Base-by-base conservation (phyloP, 2,888 invertebrate species). In the Aethes cnicana region DNA sequence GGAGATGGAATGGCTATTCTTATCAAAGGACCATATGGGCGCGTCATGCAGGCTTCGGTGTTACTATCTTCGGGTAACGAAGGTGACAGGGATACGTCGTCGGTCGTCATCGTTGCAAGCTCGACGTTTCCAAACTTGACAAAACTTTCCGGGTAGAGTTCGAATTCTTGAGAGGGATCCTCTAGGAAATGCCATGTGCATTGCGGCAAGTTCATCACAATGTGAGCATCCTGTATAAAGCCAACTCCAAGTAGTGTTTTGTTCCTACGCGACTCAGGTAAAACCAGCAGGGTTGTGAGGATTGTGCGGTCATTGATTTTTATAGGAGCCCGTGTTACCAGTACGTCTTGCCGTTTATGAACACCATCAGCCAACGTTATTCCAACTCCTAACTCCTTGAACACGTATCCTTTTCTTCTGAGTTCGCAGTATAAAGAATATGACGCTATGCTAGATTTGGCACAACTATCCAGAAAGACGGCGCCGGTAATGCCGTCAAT, bases 341-440 rank as follows among this genome's bases (percentile, higher is more conserved):
- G n/a, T 0, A 53, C 21, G 8, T 16, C 16, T 23, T 42, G 47
- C 8, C 2, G 12, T 9, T 35, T 53, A 1, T 5, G 3, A 4
- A 30, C 16, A 3, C 47, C 53, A 23, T 53, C 53, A 3, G 53
- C 53, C 5, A 53, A 17, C 3, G 35, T 53, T 6, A 53, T 20
- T 2, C 17, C 23, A 6, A 32, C 32, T 2, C 14, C 4, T 11
- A 21, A 7, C 2, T 3, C 11, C 6, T 6, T 28, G 12, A 52
- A 52, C 7, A 2, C 3, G 16, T 42, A 20, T 14, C 49, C 49
- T n/a, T 12, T 7, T 1, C 18, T 12, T 6, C 12, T 6, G 7
- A 47, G 21, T 23, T n/a, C n/a, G 4, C 17, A 0, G 18, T 48
- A 49, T 2, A 49, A 9, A 1, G 17, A 2, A 28, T 26, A 42